Evolutionary conservation across 2,113 vertebrate species (phyloP).

Genomic region (Tragelaphus strepsiceros): DNA sequence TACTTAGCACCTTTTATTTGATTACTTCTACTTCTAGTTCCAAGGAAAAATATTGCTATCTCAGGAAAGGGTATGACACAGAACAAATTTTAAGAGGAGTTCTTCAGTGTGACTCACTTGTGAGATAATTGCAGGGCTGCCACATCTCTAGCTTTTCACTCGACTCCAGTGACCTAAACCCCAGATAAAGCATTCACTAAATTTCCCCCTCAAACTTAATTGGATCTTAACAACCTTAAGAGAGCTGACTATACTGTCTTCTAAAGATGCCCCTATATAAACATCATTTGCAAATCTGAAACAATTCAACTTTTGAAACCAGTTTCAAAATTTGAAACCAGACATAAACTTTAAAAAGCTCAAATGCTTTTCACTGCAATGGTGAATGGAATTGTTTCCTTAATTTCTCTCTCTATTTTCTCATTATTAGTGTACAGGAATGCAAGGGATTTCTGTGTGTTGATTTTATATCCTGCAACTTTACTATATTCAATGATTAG

Average conservation of each 20-base stretch:
- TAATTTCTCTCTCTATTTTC: too few species aligned
- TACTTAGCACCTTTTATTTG: neutral
- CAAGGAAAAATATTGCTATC: neutral
- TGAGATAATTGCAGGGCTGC: neutral
- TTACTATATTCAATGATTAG: too few species aligned
- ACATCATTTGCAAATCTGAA: neutral
- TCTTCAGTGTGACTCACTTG: neutral
- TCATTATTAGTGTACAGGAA: too few species aligned
- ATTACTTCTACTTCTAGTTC: neutral
- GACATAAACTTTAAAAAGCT: neutral
- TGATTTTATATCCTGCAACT: too few species aligned
- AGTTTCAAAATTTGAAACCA: neutral
- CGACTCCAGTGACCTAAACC: neutral
- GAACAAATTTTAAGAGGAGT: neutral
- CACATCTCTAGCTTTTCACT: neutral
- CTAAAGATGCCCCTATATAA: neutral
- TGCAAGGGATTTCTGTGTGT: too few species aligned
- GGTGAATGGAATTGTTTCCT: too few species aligned
- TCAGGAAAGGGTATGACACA: neutral
- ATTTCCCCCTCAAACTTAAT: neutral
- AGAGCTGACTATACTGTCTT: neutral
- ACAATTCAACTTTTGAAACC: neutral
- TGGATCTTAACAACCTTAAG: neutral
- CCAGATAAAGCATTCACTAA: neutral
- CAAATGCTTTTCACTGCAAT: too few species aligned